Evolutionary conservation across 2,113 vertebrate species (phyloP), one percentile per base, ranked within the genome.

Genomic region (Sialia sialis): DNA sequence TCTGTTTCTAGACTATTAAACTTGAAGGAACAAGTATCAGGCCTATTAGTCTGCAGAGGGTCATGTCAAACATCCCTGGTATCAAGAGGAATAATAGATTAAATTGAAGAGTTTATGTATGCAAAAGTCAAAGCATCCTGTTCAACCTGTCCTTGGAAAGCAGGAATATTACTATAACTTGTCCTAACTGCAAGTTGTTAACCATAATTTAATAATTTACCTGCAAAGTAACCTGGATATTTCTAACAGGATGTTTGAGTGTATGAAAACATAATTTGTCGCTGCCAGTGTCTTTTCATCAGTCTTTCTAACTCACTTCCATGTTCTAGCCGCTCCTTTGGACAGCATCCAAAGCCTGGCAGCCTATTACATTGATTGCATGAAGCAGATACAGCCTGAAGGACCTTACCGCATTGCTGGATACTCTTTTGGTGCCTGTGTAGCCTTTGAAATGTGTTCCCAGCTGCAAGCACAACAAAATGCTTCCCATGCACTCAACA

Each of bases 371-470:
- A 96, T 99, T 8, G 94, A 97, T 56, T 99, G 98, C 36, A 95
- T 99, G 94, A 98, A 97, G 93, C 98, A 98, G 92, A 98, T 99
- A 14, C 99, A 99, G 96, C 97, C 98, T 0, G 98, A 99, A n/a
- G 99, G 99, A 8, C 99, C 99, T 1, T 99, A 99, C 84, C 98
- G 98, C 20, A 96, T 99, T 3, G 99, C 98, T 4, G 99, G 99
- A 48, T 99, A 99, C 91, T 99, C 99, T 5, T 99, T 99, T 0
- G 99, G 99, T 16, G 99, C 99, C 59, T 99, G 99, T 7, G 99
- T 99, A 79, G 99, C 99, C 41, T 99, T 99, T 70, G 99, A 99
- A 96, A 99, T 99, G 98, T 99, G 99, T 91, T 99, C 98, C 13
- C 99, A 99, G 92, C 98, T 99, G 82, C 99, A 99, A 97, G 96